phyloP scores from a whole-genome alignment of 2,113 vertebrate genomes.

The Ibidorhyncha struthersii region DNA sequence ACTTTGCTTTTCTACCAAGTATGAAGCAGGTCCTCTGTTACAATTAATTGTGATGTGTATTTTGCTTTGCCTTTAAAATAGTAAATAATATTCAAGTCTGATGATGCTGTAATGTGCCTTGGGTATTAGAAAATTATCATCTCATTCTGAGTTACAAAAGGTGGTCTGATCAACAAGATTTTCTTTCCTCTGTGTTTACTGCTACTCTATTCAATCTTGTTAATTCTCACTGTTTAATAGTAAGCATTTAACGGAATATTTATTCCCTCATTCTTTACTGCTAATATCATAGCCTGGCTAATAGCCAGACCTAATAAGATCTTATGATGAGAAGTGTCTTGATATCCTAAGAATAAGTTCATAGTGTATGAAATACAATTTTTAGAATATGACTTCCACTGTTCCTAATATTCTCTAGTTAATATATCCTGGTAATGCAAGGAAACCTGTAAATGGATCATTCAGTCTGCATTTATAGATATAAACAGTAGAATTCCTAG shows the following conservation, averaged over 20 bases:
- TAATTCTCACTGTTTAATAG: not conserved
- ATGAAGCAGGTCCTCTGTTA: not conserved
- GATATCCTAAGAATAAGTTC: not conserved
- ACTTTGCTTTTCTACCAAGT: not conserved
- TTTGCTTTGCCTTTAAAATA: not conserved
- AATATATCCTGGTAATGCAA: not conserved
- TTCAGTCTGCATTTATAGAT: not conserved
- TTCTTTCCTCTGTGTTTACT: not conserved
- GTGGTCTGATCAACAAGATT: not conserved
- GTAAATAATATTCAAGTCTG: not conserved
- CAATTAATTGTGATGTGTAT: not conserved
- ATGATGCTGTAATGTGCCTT: not conserved
- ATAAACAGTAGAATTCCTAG: not conserved
- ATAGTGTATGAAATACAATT: slow-evolving; percentile 4
- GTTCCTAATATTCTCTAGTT: not conserved
- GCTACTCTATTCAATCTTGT: not conserved
- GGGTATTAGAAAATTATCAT: not conserved
- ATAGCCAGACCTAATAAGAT: not conserved
- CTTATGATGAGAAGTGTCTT: slow-evolving; percentile 13
- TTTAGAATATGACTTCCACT: not conserved
- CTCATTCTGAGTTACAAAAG: not conserved
- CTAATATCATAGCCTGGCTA: not conserved
- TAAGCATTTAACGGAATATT: not conserved
- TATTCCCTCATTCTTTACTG: not conserved
- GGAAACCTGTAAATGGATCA: not conserved